Evolutionary conservation across 1,140 invertebrate genomes (phyloP), one percentile per base, ranked within the genome.

Genomic region (Lepidostoma basale): DNA sequence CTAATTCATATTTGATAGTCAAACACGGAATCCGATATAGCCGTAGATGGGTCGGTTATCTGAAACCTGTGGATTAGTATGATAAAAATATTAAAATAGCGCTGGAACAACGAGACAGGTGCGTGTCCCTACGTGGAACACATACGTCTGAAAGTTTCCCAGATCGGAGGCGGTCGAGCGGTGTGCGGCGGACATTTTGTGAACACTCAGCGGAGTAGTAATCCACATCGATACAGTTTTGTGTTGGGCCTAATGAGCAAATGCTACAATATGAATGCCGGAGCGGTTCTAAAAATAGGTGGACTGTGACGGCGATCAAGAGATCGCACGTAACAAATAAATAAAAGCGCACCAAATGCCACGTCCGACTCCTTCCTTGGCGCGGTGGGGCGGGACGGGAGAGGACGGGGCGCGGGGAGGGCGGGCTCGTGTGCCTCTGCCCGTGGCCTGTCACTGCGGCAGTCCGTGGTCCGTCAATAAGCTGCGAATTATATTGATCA

Each of bases 201-300:
- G n/a, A 33, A 12, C 3, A 30, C 20, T 8, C 26, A n/a, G 52
- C 12, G 52, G n/a, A n/a, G n/a, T n/a, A 56, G 28, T 33, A 56
- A 56, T 56, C 28, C 52, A 20, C 52, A 56, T 56, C 52, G 52
- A 56, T 56, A 56, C 52, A 56, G 28, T 56, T 56, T 56, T 56
- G 52, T 56, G 52, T 39, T 44, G 58, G 58, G 58, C 58, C 20
- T 42, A 42, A 42, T 30, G 40, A 42, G 40, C 40, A 26, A 60
- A 42, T 42, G 58, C 25, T 60, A 26, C 58, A 42, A 42, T 60
- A 18, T 60, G 58, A 60, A 60, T 60, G 58, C 58, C 58, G 58
- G 22, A 42, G 58, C 40, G 36, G 36, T 23, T 36, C 58, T 60
- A 60, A 28, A 60, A 60, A 60, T 60, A 60, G 58, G 36, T 42